Base-by-base conservation (phyloP, 2,888 invertebrate genomes). In the Lasioglossum vierecki region DNA sequence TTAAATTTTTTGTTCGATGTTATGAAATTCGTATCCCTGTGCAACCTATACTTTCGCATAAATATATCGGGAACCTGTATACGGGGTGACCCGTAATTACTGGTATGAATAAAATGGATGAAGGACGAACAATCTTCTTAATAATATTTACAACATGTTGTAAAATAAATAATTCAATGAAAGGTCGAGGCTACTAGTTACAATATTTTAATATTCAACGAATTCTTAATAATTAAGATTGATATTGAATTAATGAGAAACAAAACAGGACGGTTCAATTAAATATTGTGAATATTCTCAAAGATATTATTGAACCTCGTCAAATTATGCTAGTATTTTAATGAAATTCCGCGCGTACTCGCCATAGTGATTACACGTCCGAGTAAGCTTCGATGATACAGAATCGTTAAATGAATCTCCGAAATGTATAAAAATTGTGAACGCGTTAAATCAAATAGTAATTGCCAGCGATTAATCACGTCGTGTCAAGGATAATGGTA, bases 1-100 rank as follows among this genome's bases (percentile, higher is more conserved):
- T 75, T 60, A 75, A 63, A 60, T 75, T 60, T 49, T 30, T 49
- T 18, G 49, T 49, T 22, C 72, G 49, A 35, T 49, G 49, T 73
- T 73, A 49, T 49, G 72, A 49, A 35, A 73, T 49, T 73, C 46
- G 72, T 49, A 49, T 35, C 30, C 18, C 49, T 49, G 46, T 9
- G 30, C 22, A n/a, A 41, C 68, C 39, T 39, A 68, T 41, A 68
- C 41, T 68, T 68, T 39, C n/a, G n/a, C 9, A 68, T 9, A 68
- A 39, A 68, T 39, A 39, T 68, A 41, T 68, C 39, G 41, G 4
- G 22, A n/a, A 4, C 15, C 18, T 39, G 18, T 39, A 22, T 41
- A 11, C 39, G 9, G 22, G 22, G 9, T 39, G 68, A 41, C 39
- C 39, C 9, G 5, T 35, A n/a, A 39, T 41, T 39, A n/a, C 4